Percentiles rank a stretch among this genome's conserved stretches.
These are phyloP conservation scores for Drosophila neocordata DNA, from an alignment of 1,140 invertebrate species.

Conservation along the genomic window DNA sequence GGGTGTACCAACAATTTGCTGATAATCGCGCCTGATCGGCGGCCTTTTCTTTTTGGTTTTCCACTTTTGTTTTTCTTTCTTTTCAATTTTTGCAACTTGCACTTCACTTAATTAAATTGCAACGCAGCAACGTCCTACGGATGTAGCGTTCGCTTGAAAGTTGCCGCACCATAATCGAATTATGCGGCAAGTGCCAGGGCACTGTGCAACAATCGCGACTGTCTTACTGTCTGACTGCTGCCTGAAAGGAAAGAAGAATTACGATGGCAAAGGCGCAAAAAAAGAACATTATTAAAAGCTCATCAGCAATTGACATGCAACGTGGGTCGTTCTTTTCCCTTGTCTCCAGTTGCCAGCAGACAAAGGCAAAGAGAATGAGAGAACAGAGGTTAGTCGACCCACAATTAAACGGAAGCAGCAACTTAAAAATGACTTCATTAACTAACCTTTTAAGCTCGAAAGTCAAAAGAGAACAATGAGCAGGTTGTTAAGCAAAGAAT, in stretches of 20 bases:
- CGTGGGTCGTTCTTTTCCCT: slow-evolving; percentile 23
- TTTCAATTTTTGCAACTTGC: slow-evolving; percentile 46
- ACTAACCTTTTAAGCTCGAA: slow-evolving; percentile 52
- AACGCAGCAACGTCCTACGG: slow-evolving; percentile 67
- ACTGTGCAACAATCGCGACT: background rate
- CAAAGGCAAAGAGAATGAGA: slow-evolving; percentile 17
- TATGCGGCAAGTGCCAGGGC: slow-evolving; percentile 69
- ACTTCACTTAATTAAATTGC: slow-evolving; percentile 79
- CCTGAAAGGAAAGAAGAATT: slow-evolving; percentile 55
- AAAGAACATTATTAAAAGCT: slow-evolving; percentile 76
- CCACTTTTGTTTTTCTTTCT: slow-evolving; percentile 26
- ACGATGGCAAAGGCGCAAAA: slow-evolving; percentile 57
- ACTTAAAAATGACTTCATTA: slow-evolving; percentile 75
- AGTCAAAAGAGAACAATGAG: slow-evolving; percentile 30
- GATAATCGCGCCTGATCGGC: slow-evolving; percentile 75
- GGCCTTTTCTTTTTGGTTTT: slow-evolving; percentile 50
- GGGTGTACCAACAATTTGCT: slow-evolving; percentile 53
- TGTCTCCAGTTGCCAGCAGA: background rate
- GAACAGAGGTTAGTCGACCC: slow-evolving; percentile 46
- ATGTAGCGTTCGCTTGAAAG: slow-evolving; percentile 70
- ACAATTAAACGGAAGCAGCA: slow-evolving; percentile 77
- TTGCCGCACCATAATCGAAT: slow-evolving; percentile 75
- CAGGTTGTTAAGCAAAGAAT: slow-evolving; percentile 3
- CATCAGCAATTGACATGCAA: slow-evolving; percentile 76
- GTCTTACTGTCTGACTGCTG: too few relatives aligned